Evolutionary conservation across 2,113 vertebrate genomes (phyloP), one percentile per base, ranked within the genome.

Genomic region (Ophthalmolycus amberensis): DNA sequence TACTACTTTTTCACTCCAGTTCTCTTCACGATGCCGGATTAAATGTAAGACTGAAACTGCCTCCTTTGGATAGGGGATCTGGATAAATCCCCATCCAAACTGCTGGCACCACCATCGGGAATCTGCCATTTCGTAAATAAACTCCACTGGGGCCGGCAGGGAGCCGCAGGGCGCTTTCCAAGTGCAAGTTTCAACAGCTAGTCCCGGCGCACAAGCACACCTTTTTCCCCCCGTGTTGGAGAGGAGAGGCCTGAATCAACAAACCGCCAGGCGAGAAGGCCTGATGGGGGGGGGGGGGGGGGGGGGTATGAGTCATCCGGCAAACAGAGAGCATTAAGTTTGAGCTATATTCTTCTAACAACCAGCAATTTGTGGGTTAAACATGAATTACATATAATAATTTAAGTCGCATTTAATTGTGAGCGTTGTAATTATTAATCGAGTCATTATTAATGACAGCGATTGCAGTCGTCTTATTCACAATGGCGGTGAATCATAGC

Each of bases 181-280:
- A 91, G 81, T 80, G 85, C 92, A 93, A 90, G 92, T 93, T 92
- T 88, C 86, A 82, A 91, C 92, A 92, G 88, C 86, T 68, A 80
- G 71, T 60, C 48, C 52, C 1, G 15, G 69, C 12, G 79, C 88
- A 92, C 91, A 93, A 91, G 90, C 86, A 89, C 93, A 88, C 92
- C 92, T 91, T 93, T 86, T 85, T 85, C 86, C 90, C 25, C 87
- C 87, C 76, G 62, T 77, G 88, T 34, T 85, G 77, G 70, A 84
- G 77, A 89, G 88, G 74, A 86, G 88, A 91, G 86, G 93, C 86
- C 89, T 93, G 86, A 89, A 93, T 90, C 85, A 94, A 94, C 92
- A 95, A 95, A 93, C 89, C 77, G 15, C 84, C 80, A 50, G 71
- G 84, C 52, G 44, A 87, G 85, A 58, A 62, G 74, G 74, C 54